phyloP scores from a whole-genome alignment of 2,888 invertebrate species.

The Tinea pellionella region DNA sequence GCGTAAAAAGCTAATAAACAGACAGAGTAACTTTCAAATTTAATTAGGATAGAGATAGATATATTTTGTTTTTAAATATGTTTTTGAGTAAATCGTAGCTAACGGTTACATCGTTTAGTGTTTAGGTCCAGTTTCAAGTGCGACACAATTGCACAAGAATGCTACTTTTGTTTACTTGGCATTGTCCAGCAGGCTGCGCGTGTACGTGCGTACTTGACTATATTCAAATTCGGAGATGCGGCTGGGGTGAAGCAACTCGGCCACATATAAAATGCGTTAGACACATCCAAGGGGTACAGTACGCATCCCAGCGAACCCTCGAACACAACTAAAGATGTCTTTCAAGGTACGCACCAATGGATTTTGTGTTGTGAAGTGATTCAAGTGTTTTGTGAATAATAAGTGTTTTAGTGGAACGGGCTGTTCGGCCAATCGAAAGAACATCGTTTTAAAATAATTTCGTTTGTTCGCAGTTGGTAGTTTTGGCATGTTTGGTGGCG shows the following conservation, averaged over 20 bases:
- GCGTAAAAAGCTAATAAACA: too few relatives aligned
- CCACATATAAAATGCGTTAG: conserved; percentile 39
- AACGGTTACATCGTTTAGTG: neutral
- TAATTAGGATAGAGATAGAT: neutral
- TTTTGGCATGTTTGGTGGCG: conserved; percentile 51
- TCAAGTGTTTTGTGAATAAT: conserved; percentile 19
- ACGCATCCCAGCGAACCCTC: conserved; percentile 46
- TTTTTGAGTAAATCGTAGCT: neutral
- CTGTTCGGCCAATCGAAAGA: neutral
- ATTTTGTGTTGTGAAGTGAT: conserved; percentile 21
- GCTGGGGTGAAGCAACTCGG: conserved; percentile 55
- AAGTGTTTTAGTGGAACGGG: conserved; percentile 22
- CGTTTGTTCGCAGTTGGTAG: conserved; percentile 38
- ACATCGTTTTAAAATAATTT: neutral
- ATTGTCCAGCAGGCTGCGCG: conserved; percentile 52
- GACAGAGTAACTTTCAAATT: too few relatives aligned
- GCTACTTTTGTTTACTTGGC: conserved; percentile 54
- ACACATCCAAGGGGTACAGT: conserved; percentile 49
- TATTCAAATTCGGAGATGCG: conserved; percentile 69
- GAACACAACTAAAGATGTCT: conserved; percentile 53
- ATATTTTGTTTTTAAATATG: neutral
- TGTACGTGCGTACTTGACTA: conserved; percentile 69
- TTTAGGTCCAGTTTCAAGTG: conserved; percentile 11
- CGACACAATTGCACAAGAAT: conserved; percentile 53
- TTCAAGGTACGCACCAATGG: conserved; percentile 51